These are phyloP conservation scores for Vireo griseus DNA, from an alignment of 2,797 vertebrate genomes.

Conservation along the genomic window DNA sequence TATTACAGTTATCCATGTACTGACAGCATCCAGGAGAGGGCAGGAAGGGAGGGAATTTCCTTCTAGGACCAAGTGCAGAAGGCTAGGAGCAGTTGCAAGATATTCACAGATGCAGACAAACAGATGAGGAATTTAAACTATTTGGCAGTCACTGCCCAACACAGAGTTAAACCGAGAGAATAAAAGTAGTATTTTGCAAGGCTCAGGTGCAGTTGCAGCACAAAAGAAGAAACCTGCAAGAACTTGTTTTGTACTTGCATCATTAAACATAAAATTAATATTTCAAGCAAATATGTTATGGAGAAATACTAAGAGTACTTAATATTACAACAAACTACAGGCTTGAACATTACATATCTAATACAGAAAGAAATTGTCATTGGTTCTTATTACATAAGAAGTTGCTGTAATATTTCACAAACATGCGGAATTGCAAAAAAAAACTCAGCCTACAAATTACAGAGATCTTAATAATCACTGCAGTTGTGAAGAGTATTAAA, in stretches of 20 bases:
- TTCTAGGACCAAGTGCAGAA: neutral
- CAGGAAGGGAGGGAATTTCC: conserved; percentile 36
- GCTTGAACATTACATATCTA: neutral
- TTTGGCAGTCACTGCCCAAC: neutral
- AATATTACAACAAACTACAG: neutral
- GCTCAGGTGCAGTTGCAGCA: neutral
- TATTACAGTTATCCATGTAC: neutral
- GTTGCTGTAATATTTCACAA: neutral
- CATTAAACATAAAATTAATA: neutral
- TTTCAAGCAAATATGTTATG: neutral
- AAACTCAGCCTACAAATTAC: neutral
- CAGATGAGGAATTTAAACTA: conserved; percentile 8
- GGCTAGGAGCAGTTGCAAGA: neutral
- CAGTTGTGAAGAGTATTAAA: neutral
- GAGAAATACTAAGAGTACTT: neutral
- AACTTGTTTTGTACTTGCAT: neutral
- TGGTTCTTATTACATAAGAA: neutral
- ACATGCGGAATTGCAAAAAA: neutral
- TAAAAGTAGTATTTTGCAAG: neutral
- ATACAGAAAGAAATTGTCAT: neutral
- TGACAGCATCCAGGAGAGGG: conserved; percentile 17
- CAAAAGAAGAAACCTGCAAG: neutral
- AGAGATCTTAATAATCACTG: neutral
- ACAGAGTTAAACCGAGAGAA: neutral
- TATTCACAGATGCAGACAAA: neutral